A percentile compares a stretch with the other conserved stretches of the same genome.
Conservation (phyloP, 1,140 invertebrate species). For the Alviniconcha marisindica region DNA sequence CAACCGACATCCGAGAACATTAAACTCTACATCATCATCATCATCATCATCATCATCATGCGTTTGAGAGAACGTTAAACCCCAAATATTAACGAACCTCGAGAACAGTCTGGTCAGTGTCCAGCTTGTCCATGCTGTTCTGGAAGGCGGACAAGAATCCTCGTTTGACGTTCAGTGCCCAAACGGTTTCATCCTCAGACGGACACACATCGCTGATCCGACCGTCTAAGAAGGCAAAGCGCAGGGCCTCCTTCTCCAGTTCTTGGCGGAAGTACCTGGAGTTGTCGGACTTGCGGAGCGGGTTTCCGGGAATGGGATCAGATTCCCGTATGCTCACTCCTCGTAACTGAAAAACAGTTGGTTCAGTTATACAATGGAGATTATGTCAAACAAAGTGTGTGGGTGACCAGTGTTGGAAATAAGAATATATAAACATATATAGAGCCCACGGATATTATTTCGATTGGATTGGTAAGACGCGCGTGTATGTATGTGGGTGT, state of each 20-base stretch:
- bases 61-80: too few species aligned
- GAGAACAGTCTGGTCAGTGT: slow-evolving; percentile 82
- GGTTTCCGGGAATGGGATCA: not conserved
- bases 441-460: too few species aligned
- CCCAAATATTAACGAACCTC: too few species aligned
- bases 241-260: slow-evolving; percentile 77
- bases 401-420: not conserved
- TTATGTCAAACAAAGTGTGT: not conserved
- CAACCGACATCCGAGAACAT: too few species aligned
- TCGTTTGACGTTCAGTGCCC: slow-evolving; percentile 91
- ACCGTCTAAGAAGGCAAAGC: slow-evolving; percentile 77
- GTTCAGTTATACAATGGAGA: not conserved
- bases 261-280: slow-evolving; percentile 37
- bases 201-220: slow-evolving; percentile 74
- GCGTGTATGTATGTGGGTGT: too few species aligned
- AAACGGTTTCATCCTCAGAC: slow-evolving; percentile 81
- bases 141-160: slow-evolving; percentile 90
- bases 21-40: too few species aligned
- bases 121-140: slow-evolving; percentile 89
- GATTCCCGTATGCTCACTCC: slow-evolving; percentile 51
- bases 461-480: too few species aligned
- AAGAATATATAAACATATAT: too few species aligned
- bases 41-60: too few species aligned
- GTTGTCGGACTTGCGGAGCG: not conserved
- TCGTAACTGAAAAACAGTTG: slow-evolving; percentile 23